Conservation (phyloP, 2,113 vertebrate genomes). For the Hyperopisus bebe region DNA sequence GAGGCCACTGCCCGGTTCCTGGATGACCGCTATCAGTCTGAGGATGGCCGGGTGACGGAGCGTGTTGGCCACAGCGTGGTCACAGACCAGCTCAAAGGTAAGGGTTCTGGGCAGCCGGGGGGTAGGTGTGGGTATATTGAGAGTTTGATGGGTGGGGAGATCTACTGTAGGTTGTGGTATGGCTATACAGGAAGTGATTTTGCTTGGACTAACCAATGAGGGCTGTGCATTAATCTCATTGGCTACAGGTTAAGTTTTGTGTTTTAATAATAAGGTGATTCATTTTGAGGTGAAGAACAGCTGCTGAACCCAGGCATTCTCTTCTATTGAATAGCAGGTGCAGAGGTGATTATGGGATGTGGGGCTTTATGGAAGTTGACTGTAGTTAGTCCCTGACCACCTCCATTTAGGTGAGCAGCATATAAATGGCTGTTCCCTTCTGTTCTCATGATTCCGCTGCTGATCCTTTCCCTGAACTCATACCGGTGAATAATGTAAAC, state of each 20-base stretch:
- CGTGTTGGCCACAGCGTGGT: conserved; percentile 79
- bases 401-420: not conserved
- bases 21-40: conserved; percentile 87
- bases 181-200: not conserved
- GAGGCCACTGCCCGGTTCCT: conserved; percentile 86
- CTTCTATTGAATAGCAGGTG: not conserved
- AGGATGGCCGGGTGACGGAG: conserved; percentile 83
- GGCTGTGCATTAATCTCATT: not conserved
- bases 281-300: not conserved
- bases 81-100: conserved; percentile 92
- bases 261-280: not conserved
- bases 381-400: not conserved
- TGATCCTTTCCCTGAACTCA: not conserved
- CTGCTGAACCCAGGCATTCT: not conserved
- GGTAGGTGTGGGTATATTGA: not conserved
- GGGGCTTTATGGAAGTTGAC: not conserved
- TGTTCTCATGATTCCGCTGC: not conserved
- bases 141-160: not conserved
- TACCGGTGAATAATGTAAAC: not conserved
- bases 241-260: not conserved
- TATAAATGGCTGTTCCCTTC: not conserved
- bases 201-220: not conserved
- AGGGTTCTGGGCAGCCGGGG: not conserved
- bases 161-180: not conserved
- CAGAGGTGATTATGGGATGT: not conserved